Evolutionary conservation across 2,888 invertebrate species (phyloP).

Genomic region (Cotesia congregata): DNA sequence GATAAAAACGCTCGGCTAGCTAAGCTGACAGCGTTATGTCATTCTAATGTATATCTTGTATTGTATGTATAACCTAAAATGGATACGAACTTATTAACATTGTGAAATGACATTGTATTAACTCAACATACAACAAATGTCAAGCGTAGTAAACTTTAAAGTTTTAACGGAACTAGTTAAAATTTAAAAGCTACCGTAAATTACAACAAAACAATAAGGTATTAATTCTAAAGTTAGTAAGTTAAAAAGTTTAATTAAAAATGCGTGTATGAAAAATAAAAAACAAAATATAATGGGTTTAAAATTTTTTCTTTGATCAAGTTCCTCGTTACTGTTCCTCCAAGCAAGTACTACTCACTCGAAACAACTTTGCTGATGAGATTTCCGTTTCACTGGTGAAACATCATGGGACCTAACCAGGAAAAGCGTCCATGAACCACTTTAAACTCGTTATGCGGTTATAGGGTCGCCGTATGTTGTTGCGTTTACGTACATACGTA

Average conservation of each 20-base stretch:
- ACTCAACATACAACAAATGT: no score
- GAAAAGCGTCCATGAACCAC: constrained; percentile 28
- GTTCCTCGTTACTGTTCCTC: constrained; percentile 20
- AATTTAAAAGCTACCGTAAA: no score
- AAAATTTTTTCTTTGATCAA: constrained; percentile 1
- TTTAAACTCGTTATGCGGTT: constrained; percentile 31
- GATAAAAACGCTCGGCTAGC: no score
- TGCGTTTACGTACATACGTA: constrained; percentile 9
- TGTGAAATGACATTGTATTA: no score
- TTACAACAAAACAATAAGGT: no score
- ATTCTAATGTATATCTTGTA: no score
- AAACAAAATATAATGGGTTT: not conserved
- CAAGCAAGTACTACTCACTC: constrained; percentile 13
- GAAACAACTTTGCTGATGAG: constrained; percentile 28
- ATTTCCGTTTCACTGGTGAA: constrained; percentile 22
- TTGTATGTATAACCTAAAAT: no score
- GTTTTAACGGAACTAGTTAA: no score
- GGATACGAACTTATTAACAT: no score
- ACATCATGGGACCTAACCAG: constrained; percentile 20
- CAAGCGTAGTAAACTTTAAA: no score
- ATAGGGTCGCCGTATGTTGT: constrained; percentile 17
- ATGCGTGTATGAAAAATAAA: not conserved
- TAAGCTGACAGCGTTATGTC: no score
- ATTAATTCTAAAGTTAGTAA: no score
- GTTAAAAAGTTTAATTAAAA: not conserved